Base-by-base conservation (phyloP, 2,797 vertebrate species). In the Falco peregrinus region DNA sequence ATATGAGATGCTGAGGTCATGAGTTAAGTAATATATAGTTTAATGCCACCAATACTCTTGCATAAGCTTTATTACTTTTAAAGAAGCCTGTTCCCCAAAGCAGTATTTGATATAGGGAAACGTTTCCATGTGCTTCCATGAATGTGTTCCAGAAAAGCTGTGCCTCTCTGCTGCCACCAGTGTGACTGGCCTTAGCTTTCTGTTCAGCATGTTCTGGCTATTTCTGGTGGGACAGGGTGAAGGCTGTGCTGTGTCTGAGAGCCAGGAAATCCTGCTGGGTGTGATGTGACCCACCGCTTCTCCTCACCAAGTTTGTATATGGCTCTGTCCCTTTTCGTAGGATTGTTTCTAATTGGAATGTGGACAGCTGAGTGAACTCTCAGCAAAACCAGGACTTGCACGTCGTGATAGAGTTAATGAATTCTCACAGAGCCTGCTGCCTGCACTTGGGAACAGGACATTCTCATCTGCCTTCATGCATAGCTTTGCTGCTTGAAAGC, bases 341-440 rank as follows among this genome's bases (percentile, higher is more conserved):
- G 26, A 4, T 9, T 51, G 9, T 21, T 67, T 54, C 35, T 65
- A 14, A 28, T 2, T 19, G 63, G 10, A 24, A 6, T 0, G 0
- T 4, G 48, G 25, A 20, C 4, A 1, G 19, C 5, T 0, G 0
- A 59, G 24, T 9, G 65, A 79, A 29, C 11, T 56, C 39, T 22
- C 54, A 63, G 59, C 71, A 20, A 47, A 16, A n/a, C 17, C 11
- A 13, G 11, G 29, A 6, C 33, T 54, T 70, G 43, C 6, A 4
- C 43, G 33, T 45, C 3, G 0, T 13, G 35, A 7, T 2, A 22
- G 31, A 64, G 18, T 25, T 56, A 37, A 69, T 16, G 53, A 73
- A 56, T 63, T 70, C 60, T 71, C 45, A 37, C 26, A 47, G 43
- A 80, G 28, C 29, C 25, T 17, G 41, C 16, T 28, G 26, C 22